A percentile compares a stretch with the other conserved stretches of the same genome.
phyloP scores from a whole-genome alignment of 2,888 invertebrate genomes.

The Cephus spinipes region DNA sequence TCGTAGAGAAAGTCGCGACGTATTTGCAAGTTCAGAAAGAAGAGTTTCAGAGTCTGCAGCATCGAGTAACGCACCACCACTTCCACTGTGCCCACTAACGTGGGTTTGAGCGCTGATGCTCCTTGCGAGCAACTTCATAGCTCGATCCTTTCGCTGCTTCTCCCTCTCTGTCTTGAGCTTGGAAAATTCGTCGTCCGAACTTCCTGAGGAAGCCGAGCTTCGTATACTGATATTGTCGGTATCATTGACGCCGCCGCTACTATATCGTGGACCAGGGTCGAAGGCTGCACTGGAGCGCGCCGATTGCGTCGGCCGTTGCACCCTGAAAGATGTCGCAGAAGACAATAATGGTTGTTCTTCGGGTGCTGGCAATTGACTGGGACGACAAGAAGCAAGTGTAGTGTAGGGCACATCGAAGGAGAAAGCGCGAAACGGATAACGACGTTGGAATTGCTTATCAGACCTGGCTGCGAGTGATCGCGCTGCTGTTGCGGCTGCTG shows the following conservation, averaged over 20 bases:
- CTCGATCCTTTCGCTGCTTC: slow-evolving; percentile 75
- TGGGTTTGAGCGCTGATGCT: slow-evolving; percentile 67
- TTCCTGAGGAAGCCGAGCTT: slow-evolving; percentile 33
- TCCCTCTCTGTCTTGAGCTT: slow-evolving; percentile 77
- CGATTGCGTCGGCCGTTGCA: slow-evolving; percentile 45
- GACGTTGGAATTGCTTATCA: neutral
- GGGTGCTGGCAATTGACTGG: neutral
- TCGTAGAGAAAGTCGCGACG: slow-evolving; percentile 43
- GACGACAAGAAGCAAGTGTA: neutral
- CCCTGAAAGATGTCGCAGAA: neutral
- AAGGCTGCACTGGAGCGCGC: slow-evolving; percentile 44
- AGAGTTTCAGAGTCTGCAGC: slow-evolving; percentile 45
- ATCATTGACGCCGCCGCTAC: slow-evolving; percentile 4
- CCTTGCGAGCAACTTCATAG: slow-evolving; percentile 73
- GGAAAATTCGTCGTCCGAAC: slow-evolving; percentile 76
- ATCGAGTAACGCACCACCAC: slow-evolving; percentile 19
- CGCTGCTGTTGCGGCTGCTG: slow-evolving; percentile 22
- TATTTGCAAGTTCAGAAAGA: slow-evolving; percentile 41
- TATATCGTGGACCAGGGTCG: slow-evolving; percentile 25
- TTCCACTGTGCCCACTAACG: neutral
- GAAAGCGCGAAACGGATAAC: neutral
- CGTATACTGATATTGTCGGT: slow-evolving; percentile 6
- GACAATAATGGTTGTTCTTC: neutral
- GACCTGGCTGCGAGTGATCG: neutral
- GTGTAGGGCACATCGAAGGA: neutral